Conservation (phyloP, 1,140 invertebrate species). For the Ruditapes philippinarum region DNA sequence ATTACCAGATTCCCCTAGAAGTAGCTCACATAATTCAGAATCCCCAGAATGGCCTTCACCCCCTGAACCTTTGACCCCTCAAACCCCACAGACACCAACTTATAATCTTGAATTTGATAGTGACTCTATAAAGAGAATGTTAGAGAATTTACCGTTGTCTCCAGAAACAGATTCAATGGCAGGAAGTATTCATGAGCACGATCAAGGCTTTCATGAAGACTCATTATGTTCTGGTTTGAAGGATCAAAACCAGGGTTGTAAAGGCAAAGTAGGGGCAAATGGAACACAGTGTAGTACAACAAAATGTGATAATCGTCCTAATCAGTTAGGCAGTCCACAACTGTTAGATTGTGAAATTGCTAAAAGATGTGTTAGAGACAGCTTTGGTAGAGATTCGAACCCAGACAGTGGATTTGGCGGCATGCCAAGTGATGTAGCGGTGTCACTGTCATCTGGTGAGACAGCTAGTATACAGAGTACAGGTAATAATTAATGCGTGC, state of each 20-base stretch:
- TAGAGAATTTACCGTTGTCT: constrained; percentile 94
- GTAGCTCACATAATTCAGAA: constrained; percentile 77
- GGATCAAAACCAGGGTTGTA: neutral
- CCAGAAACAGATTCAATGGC: constrained; percentile 69
- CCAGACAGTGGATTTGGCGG: constrained; percentile 85
- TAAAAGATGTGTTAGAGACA: constrained; percentile 95
- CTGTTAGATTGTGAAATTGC: constrained; percentile 97
- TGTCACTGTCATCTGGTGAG: constrained; percentile 77
- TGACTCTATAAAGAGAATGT: constrained; percentile 96
- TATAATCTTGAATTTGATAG: constrained; percentile 89
- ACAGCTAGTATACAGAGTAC: constrained; percentile 66
- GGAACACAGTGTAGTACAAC: constrained; percentile 49
- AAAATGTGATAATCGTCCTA: neutral
- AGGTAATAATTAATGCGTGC: neutral
- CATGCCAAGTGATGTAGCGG: constrained; percentile 74
- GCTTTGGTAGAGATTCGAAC: constrained; percentile 90
- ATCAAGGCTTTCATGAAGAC: constrained; percentile 80
- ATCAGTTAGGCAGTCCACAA: constrained; percentile 13
- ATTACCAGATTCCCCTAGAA: constrained; percentile 35
- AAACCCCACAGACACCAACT: constrained; percentile 79
- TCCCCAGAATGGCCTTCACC: constrained; percentile 86
- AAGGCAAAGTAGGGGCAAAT: neutral
- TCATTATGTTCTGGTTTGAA: neutral
- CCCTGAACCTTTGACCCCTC: constrained; percentile 83
- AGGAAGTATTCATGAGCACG: constrained; percentile 75